Base-by-base conservation (phyloP, 1,140 invertebrate genomes). In the Amphibalanus amphitrite region DNA sequence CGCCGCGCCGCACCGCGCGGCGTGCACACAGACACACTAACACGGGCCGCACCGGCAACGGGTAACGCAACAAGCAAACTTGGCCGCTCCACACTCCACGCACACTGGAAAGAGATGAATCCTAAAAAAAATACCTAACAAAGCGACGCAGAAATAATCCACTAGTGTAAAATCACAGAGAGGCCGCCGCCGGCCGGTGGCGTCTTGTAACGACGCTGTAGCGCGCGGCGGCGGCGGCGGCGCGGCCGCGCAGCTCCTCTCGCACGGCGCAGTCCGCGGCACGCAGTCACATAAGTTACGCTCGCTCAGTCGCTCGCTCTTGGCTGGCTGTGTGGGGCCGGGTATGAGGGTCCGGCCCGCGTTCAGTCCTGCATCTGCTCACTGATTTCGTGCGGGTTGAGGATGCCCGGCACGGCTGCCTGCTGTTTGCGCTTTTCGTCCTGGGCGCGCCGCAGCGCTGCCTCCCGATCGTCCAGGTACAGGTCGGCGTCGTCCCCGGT, bases 401-500 rank as follows among this genome's bases (percentile, higher is more conserved):
- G 84, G 77, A 98, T 96, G 76, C 96, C 96, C 71, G 96, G 96
- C 75, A 98, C 95, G 70, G 90, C 88, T 81, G 95, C 86, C 82
- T 97, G 94, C 72, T 92, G 85, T 79, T 89, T 87, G 77, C 92
- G 85, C 82, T 99, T 99, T 77, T 97, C 93, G 73, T 92, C 89
- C 80, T 98, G 93, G 26, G 95, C 95, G 76, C 87, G 81, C 74
- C 89, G 87, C 68, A 99, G 84, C 69, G 91, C 88, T 69, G 85
- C 86, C 81, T 98, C 92, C 76, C 95, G 86, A 79, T 99, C 97
- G 79, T 98, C 96, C 75, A 99, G 82, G 82, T 92, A 99, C 74
- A 99, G 83, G 82, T 99, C 97, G 74, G 90, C 91, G 81, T 97
- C 93, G 81, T 97, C 94, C 29, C 97, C 96, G 33, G 94, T 95